These are phyloP conservation scores for Pterois miles DNA, from an alignment of 2,797 vertebrate genomes.

Conservation along the genomic window DNA sequence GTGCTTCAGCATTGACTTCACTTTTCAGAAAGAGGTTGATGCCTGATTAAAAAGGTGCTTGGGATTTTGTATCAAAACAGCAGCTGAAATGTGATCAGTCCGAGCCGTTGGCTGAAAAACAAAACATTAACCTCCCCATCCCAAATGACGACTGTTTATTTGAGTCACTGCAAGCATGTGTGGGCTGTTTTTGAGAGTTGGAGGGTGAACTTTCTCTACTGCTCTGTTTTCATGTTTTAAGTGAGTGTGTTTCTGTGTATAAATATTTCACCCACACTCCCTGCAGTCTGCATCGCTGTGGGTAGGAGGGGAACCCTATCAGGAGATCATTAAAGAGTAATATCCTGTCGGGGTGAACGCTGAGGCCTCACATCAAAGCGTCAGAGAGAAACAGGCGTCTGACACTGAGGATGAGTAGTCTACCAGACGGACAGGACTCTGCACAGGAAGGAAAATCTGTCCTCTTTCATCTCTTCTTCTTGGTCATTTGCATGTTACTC, in stretches of 20 bases:
- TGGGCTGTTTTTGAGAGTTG: background rate
- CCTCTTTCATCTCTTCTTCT: slow-evolving; percentile 47
- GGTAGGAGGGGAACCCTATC: slow-evolving; percentile 26
- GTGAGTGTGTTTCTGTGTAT: background rate
- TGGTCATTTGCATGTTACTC: slow-evolving; percentile 4
- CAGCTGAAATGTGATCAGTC: background rate
- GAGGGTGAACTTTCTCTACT: background rate
- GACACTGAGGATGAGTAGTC: slow-evolving; percentile 49
- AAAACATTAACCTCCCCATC: background rate
- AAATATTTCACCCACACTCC: slow-evolving; percentile 13
- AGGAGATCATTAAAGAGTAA: slow-evolving; percentile 64
- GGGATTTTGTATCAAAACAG: background rate
- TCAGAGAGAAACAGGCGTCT: slow-evolving; percentile 21
- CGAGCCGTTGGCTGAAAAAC: background rate
- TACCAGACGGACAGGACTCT: slow-evolving; percentile 45
- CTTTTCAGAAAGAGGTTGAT: no score
- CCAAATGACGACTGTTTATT: background rate
- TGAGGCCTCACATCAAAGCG: slow-evolving; percentile 61
- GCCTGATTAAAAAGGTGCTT: background rate
- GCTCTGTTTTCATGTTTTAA: background rate
- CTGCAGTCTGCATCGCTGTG: slow-evolving; percentile 1
- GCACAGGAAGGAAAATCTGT: slow-evolving; percentile 36
- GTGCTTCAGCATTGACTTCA: no score
- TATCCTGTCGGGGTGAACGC: slow-evolving; percentile 54
- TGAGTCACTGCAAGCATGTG: background rate